These are phyloP conservation scores for Ophiodon elongatus DNA, from an alignment of 2,113 vertebrate genomes.

Conservation along the genomic window DNA sequence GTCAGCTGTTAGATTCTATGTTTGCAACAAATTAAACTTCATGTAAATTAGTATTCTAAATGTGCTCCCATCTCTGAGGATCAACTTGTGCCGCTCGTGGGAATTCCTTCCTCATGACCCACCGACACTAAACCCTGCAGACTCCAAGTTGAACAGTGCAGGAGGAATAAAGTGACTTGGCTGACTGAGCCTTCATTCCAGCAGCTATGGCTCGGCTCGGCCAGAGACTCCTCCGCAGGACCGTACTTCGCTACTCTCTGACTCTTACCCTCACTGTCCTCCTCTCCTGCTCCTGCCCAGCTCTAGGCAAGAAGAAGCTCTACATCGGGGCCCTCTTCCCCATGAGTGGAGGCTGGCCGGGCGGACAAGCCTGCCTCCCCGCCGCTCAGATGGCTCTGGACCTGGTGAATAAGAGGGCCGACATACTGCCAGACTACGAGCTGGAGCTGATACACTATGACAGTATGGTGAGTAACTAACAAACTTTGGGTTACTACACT, in stretches of 20 bases:
- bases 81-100: background rate
- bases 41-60: background rate
- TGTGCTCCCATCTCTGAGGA: slow-evolving; percentile 5
- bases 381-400: slow-evolving; percentile 91
- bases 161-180: background rate
- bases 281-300: slow-evolving; percentile 77
- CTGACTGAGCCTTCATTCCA: slow-evolving; percentile 4
- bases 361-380: slow-evolving; percentile 91
- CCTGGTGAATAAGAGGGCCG: slow-evolving; percentile 89
- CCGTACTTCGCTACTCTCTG: slow-evolving; percentile 42
- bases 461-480: slow-evolving; percentile 86
- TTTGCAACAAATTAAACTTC: background rate
- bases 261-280: slow-evolving; percentile 73
- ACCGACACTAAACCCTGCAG: background rate
- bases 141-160: background rate
- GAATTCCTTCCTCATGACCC: slow-evolving; percentile 8
- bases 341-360: slow-evolving; percentile 93
- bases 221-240: slow-evolving; percentile 10
- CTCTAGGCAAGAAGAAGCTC: slow-evolving; percentile 89
- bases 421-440: slow-evolving; percentile 91
- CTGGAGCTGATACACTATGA: slow-evolving; percentile 91
- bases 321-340: slow-evolving; percentile 93
- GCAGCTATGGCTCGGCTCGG: slow-evolving; percentile 36
- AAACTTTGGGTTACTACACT: background rate
- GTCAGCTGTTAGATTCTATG: background rate